A percentile compares a stretch with the other conserved stretches of the same genome.
phyloP scores from a whole-genome alignment of 1,140 invertebrate genomes.

The Megalopta genalis region DNA sequence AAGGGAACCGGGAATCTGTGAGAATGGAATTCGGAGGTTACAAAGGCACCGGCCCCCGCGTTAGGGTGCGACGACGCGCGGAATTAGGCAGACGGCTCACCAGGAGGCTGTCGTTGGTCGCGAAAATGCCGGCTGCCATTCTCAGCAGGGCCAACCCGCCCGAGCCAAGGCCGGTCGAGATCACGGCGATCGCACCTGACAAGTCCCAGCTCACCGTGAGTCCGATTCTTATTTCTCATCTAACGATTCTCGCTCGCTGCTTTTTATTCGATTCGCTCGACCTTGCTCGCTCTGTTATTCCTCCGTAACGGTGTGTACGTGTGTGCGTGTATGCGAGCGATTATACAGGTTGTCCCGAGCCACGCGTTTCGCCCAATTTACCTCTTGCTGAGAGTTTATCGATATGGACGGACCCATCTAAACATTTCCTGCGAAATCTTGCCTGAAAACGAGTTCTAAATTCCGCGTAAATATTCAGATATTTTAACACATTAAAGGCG shows the following conservation, averaged over 20 bases:
- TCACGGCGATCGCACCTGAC: slow-evolving; percentile 80
- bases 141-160: slow-evolving; percentile 71
- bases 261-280: background rate
- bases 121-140: slow-evolving; percentile 79
- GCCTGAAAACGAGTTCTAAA: too few species aligned
- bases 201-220: slow-evolving; percentile 80
- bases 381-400: too few species aligned
- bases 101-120: slow-evolving; percentile 79
- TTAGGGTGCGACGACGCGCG: slow-evolving; percentile 69
- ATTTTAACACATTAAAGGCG: too few species aligned
- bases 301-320: too few species aligned
- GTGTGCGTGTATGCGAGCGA: too few species aligned
- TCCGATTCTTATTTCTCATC: slow-evolving; percentile 31
- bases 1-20: background rate
- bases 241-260: too few species aligned
- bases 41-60: slow-evolving; percentile 70
- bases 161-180: slow-evolving; percentile 74
- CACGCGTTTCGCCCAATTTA: too few species aligned
- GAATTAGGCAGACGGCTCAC: slow-evolving; percentile 79
- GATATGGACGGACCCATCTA: too few species aligned
- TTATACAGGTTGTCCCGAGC: too few species aligned
- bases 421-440: too few species aligned
- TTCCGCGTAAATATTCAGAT: too few species aligned
- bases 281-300: too few species aligned
- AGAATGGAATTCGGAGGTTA: slow-evolving; percentile 76